phyloP scores from a whole-genome alignment of 2,113 vertebrate genomes.

The Upupa epops region DNA sequence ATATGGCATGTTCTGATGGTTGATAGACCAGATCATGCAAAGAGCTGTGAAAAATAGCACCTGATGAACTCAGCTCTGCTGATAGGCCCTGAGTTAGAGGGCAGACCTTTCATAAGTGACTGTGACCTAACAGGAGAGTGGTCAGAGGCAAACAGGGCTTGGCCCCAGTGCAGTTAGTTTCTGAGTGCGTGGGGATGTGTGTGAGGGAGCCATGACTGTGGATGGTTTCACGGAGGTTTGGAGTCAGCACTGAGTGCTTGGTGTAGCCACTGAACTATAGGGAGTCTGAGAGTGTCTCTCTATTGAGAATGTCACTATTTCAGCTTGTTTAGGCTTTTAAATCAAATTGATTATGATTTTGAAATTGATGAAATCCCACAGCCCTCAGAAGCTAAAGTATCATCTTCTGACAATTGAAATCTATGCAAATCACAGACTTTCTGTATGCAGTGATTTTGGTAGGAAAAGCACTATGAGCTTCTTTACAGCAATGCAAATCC shows the following conservation, averaged over 20 bases:
- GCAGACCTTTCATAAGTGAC: not conserved
- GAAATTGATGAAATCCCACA: not conserved
- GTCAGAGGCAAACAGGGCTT: not conserved
- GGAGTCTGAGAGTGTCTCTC: not conserved
- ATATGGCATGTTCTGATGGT: not conserved
- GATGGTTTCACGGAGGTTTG: not conserved
- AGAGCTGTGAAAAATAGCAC: not conserved
- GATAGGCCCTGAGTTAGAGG: not conserved
- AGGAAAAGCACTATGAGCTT: not conserved
- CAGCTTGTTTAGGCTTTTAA: not conserved
- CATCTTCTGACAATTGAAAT: not conserved
- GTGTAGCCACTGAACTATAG: not conserved
- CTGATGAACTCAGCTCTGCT: not conserved
- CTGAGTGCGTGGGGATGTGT: rapidly evolving
- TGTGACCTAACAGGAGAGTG: not conserved
- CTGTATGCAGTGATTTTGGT: not conserved
- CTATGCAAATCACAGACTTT: not conserved
- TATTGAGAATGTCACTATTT: not conserved
- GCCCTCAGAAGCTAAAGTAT: not conserved
- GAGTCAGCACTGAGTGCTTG: not conserved
- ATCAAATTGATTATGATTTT: not conserved
- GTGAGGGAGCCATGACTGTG: not conserved
- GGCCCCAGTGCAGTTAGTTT: rapidly evolving
- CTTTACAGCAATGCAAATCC: not conserved
- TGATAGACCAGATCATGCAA: not conserved